Percentiles rank a stretch among this genome's conserved stretches.
Conservation (phyloP, 2,113 vertebrate species). For the Zingel zingel region DNA sequence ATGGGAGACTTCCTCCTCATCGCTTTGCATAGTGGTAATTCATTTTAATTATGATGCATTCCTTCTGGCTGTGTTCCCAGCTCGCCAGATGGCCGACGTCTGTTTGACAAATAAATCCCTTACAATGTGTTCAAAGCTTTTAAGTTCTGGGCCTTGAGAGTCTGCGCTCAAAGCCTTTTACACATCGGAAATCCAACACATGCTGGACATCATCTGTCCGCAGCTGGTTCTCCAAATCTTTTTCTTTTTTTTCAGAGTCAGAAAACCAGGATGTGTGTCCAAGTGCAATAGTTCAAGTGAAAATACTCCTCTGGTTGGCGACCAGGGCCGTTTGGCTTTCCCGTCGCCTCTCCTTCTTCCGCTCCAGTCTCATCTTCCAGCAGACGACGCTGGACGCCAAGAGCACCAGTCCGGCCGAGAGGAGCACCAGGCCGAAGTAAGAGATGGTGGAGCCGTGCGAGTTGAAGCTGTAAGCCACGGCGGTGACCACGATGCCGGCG, state of each 20-base stretch:
- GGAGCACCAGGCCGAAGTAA: constrained; percentile 92
- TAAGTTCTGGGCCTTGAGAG: constrained; percentile 45
- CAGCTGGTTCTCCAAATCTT: constrained; percentile 34
- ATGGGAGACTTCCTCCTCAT: constrained; percentile 73
- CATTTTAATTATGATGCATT: constrained; percentile 74
- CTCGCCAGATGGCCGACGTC: constrained; percentile 61
- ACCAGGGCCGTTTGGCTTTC: constrained; percentile 94
- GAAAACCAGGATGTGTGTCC: neutral
- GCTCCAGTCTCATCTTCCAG: constrained; percentile 91
- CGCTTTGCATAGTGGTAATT: constrained; percentile 60
- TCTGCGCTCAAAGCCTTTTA: constrained; percentile 30
- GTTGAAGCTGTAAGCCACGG: constrained; percentile 97
- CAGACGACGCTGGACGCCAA: constrained; percentile 90
- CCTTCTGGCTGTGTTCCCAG: constrained; percentile 70
- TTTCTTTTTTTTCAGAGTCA: neutral
- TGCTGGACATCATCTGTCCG: constrained; percentile 42
- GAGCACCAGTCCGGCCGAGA: constrained; percentile 90
- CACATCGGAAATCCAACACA: constrained; percentile 26
- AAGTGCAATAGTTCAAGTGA: constrained; percentile 37
- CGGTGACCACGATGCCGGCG: constrained; percentile 92
- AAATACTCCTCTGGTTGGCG: constrained; percentile 89
- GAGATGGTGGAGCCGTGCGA: constrained; percentile 98
- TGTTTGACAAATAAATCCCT: constrained; percentile 61
- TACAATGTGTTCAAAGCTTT: constrained; percentile 57
- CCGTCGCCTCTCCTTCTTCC: constrained; percentile 91